phyloP scores from a whole-genome alignment of 1,140 invertebrate species.

The Drosophila pseudoobscura region DNA sequence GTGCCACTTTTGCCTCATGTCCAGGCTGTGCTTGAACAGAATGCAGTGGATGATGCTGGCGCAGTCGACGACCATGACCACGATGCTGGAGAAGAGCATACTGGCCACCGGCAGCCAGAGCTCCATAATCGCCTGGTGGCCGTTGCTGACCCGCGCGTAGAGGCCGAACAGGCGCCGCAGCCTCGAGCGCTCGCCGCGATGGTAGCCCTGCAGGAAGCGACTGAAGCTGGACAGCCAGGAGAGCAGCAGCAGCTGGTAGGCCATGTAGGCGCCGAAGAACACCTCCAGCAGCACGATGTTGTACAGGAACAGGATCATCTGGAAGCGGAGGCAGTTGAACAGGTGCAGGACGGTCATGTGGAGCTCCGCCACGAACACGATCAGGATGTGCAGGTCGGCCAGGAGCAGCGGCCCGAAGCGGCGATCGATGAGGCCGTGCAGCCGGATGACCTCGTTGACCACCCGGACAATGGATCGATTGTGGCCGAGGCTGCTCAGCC shows the following conservation, averaged over 20 bases:
- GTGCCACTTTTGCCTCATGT: constrained; percentile 2
- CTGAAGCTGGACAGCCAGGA: constrained; percentile 7
- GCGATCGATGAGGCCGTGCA: neutral
- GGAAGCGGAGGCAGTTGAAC: neutral
- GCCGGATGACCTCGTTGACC: constrained; percentile 6
- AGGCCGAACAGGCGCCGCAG: neutral
- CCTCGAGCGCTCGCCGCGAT: neutral
- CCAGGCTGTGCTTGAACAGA: neutral
- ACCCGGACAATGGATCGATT: constrained; percentile 8
- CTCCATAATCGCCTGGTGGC: neutral
- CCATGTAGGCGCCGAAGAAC: constrained; percentile 14
- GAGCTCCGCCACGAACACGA: neutral
- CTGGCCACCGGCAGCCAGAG: constrained; percentile 24
- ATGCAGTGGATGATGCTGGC: constrained; percentile 3
- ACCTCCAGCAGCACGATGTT: constrained; percentile 1
- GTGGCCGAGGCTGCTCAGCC: neutral
- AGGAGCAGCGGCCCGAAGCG: neutral
- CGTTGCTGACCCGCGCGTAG: constrained; percentile 16
- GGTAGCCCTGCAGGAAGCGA: neutral
- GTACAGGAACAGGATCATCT: neutral
- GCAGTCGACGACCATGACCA: neutral
- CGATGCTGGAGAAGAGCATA: constrained; percentile 3
- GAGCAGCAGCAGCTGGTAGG: constrained; percentile 22
- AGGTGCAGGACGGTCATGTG: neutral
- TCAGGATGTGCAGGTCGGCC: neutral